phyloP scores from a whole-genome alignment of 2,113 vertebrate species.

The Pantherophis guttatus region DNA sequence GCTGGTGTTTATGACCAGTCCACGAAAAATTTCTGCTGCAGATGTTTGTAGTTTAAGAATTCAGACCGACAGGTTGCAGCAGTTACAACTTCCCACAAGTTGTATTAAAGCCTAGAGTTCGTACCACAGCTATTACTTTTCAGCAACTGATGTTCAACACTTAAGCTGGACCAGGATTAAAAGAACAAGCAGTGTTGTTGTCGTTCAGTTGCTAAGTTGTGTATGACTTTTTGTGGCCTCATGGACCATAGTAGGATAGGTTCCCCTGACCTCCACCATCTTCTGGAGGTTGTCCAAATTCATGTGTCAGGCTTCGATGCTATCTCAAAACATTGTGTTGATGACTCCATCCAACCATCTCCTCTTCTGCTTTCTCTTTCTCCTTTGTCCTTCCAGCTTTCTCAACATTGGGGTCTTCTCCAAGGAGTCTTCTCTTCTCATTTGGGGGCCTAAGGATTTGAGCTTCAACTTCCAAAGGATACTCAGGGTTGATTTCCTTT shows the following conservation, averaged over 20 bases:
- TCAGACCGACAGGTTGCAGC: not conserved
- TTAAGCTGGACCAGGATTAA: not conserved
- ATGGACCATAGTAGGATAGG: too few species aligned
- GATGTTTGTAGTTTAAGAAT: not conserved
- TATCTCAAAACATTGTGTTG: too few species aligned
- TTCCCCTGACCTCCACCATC: not conserved
- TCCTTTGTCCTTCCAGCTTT: too few species aligned
- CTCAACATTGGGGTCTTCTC: too few species aligned
- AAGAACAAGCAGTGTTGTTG: not conserved
- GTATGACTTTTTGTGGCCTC: not conserved
- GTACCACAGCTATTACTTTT: not conserved
- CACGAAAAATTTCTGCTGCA: not conserved
- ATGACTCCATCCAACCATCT: too few species aligned
- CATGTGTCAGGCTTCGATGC: too few species aligned
- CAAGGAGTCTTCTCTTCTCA: too few species aligned
- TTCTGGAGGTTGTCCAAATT: not conserved
- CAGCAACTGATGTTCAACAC: not conserved
- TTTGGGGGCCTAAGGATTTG: too few species aligned
- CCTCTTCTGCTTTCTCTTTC: too few species aligned
- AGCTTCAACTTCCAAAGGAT: too few species aligned
- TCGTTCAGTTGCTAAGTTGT: not conserved
- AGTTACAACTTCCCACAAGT: too few species aligned
- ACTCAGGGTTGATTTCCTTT: too few species aligned
- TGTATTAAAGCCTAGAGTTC: not conserved
- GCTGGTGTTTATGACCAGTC: not conserved